phyloP scores from a whole-genome alignment of 2,113 vertebrate genomes.

The Neolamprologus sp. region DNA sequence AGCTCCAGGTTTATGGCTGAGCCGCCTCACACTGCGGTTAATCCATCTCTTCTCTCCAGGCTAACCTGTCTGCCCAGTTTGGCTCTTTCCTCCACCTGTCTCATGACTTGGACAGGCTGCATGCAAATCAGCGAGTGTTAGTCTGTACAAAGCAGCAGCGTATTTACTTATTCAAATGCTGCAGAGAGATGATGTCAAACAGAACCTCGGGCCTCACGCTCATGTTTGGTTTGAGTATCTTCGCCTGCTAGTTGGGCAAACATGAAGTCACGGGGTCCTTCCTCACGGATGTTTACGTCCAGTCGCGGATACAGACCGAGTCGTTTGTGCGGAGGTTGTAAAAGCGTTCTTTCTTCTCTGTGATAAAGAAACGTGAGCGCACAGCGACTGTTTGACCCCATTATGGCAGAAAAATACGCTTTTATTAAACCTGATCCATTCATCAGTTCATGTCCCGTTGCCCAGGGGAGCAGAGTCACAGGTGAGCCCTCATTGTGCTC shows the following conservation, averaged over 20 bases:
- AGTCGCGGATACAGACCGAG: neutral
- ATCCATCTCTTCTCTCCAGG: neutral
- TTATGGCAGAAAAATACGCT: neutral
- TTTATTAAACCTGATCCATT: neutral
- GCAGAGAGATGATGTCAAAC: neutral
- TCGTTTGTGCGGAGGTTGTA: neutral
- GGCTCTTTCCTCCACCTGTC: neutral
- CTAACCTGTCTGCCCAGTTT: neutral
- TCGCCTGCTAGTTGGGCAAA: slow-evolving; percentile 11
- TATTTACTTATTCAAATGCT: slow-evolving; percentile 30
- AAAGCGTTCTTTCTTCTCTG: neutral
- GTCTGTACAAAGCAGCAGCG: neutral
- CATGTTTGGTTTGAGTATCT: neutral
- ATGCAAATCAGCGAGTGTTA: neutral
- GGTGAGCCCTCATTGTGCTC: neutral
- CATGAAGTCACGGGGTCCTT: neutral
- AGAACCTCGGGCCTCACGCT: neutral
- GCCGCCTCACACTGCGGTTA: neutral
- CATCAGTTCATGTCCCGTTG: neutral
- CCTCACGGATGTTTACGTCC: slow-evolving; percentile 16
- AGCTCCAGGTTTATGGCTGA: neutral
- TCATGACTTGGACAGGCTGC: neutral
- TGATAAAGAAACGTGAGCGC: rapidly evolving
- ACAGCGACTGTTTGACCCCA: neutral
- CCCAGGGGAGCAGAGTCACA: neutral